Evolutionary conservation across 2,113 vertebrate genomes (phyloP).

Genomic region (Dendrocopos noguchii): DNA sequence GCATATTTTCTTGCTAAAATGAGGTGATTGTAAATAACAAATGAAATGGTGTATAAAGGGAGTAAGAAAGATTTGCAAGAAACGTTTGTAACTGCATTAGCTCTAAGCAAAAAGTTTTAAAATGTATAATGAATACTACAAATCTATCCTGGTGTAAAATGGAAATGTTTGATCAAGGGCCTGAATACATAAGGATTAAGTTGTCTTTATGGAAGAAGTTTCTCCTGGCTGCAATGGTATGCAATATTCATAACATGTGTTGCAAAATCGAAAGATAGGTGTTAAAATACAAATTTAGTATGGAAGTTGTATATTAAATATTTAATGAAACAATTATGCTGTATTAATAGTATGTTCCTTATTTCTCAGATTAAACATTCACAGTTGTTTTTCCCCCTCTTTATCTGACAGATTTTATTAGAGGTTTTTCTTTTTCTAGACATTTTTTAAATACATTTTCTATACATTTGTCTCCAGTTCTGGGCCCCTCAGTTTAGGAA

Average conservation of each 20-base stretch:
- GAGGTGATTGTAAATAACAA: slow-evolving; percentile 44
- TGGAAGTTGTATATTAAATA: slow-evolving; percentile 44
- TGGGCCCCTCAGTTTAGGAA: too few relatives aligned
- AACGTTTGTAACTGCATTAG: slow-evolving; percentile 48
- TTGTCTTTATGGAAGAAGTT: slow-evolving; percentile 12
- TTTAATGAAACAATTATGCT: slow-evolving; percentile 58
- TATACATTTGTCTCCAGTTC: too few relatives aligned
- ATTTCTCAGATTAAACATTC: slow-evolving; percentile 47
- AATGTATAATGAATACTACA: slow-evolving; percentile 43
- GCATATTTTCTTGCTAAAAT: slow-evolving; percentile 53
- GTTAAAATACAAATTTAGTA: background rate
- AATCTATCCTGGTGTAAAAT: slow-evolving; percentile 32
- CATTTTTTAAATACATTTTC: background rate
- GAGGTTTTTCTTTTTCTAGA: background rate
- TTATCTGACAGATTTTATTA: background rate
- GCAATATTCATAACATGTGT: background rate
- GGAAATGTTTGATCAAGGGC: slow-evolving; percentile 33
- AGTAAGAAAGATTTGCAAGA: slow-evolving; percentile 43
- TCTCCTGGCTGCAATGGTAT: background rate
- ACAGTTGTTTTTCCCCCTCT: background rate
- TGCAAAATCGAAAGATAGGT: background rate
- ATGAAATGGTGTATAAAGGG: slow-evolving; percentile 19
- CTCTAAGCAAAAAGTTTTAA: slow-evolving; percentile 24
- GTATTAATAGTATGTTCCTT: slow-evolving; percentile 7
- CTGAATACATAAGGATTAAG: background rate